Base-by-base conservation (phyloP, 2,113 vertebrate species). In the Megaleporinus macrocephalus region DNA sequence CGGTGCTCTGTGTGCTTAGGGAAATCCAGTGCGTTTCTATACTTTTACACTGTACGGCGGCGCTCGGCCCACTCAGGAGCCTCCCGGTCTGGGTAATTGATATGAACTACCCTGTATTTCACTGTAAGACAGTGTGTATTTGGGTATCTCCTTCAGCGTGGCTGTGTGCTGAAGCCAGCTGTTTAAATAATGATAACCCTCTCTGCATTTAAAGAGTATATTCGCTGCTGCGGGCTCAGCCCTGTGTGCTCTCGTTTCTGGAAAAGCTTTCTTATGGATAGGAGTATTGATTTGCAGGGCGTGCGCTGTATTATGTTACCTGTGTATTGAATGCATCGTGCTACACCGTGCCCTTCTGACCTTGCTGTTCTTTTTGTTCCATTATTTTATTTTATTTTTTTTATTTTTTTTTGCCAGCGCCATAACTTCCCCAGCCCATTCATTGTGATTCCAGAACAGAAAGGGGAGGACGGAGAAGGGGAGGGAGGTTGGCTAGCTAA, bases 161-260 rank as follows among this genome's bases (percentile, higher is more conserved):
- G 51, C 24, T 65, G 12, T 13, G n/a, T 13, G 33, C 33, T 76
- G 70, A 82, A 76, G 80, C 68, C 62, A 59, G 49, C 80, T 76
- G 59, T 74, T 81, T 55, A 74, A 74, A 82, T 76, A 82, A 82
- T 76, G 63, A 82, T 44, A 75, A 68, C 80, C 44, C 71, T 73
- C n/a, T 6, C 27, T 24, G 53, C 26, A 47, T 78, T 61, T 53
- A 57, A 59, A 61, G 18, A 62, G 30, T 59, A 26, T 66, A 59
- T 65, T 78, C 51, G 33, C 1, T 20, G 2, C 68, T 57, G 63
- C 13, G 36, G 76, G 73, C 36, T 13, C 24, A 61, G 74, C 30
- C 59, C 75, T 53, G 7, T 15, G 18, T 22, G 27, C 72, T 69
- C 63, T 55, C 0, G 36, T 78, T 65, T 78, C 16, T 10, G 33